phyloP scores from a whole-genome alignment of 2,113 vertebrate species.

The Chascanopsetta lugubris region DNA sequence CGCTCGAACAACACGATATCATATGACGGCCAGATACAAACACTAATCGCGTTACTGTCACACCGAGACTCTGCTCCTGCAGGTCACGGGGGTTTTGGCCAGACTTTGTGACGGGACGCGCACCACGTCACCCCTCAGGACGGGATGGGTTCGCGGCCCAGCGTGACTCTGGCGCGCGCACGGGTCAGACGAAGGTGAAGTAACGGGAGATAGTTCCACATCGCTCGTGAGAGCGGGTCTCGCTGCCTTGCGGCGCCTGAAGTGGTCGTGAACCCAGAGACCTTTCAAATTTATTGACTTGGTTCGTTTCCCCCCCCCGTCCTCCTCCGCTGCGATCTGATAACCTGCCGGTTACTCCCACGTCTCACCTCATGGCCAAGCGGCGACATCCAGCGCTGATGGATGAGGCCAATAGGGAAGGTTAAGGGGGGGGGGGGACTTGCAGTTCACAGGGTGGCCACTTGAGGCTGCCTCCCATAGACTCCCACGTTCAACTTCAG shows the following conservation, averaged over 20 bases:
- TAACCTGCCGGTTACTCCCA: neutral
- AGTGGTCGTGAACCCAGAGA: neutral
- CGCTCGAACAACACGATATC: conserved; percentile 44
- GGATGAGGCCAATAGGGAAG: too few relatives aligned
- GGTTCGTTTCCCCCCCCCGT: too few relatives aligned
- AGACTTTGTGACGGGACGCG: conserved; percentile 38
- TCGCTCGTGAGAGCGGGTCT: neutral
- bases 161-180: neutral
- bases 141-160: neutral
- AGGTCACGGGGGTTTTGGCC: conserved; percentile 53
- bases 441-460: too few relatives aligned
- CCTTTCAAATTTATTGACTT: neutral
- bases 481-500: too few relatives aligned
- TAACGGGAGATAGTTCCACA: neutral
- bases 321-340: too few relatives aligned
- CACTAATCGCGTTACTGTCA: conserved; percentile 51
- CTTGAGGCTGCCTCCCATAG: too few relatives aligned
- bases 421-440: too few relatives aligned
- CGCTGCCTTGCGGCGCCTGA: neutral
- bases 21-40: conserved; percentile 26
- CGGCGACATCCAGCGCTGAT: too few relatives aligned
- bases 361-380: too few relatives aligned
- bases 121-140: conserved; percentile 12
- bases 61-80: conserved; percentile 33
- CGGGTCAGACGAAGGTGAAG: conserved; percentile 5